Base-by-base conservation (phyloP, 2,797 vertebrate species). In the Pseudocheirus occidentalis region DNA sequence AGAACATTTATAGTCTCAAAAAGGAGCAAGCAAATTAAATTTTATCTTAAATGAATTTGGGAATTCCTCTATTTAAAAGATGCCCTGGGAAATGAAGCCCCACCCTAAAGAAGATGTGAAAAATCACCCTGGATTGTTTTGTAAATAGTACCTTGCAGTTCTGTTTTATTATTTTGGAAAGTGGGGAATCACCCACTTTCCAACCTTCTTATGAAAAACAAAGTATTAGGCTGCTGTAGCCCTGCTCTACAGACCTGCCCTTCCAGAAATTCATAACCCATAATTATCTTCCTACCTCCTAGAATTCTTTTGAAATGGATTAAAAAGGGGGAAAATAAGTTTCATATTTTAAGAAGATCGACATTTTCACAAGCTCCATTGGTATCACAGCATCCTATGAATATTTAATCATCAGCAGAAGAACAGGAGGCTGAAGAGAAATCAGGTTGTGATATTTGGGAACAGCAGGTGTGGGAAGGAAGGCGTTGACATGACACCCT, bases 401-500 rank as follows among this genome's bases (percentile, higher is more conserved):
- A 98, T 98, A 98, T 98, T 98, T 97, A 97, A 98, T 98, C 95
- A 91, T 92, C 95, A 81, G 94, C 97, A 97, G 96, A 94, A 95
- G 97, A 97, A 98, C 98, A 98, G 98, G 97, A 98, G 97, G 97
- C 66, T 97, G 97, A 95, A 97, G 96, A 81, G 96, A 98, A 98
- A 97, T 98, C 96, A 98, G 97, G 97, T 97, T 97, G 98, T 98
- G 97, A 97, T 98, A 98, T 98, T 98, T 98, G 97, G 96, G 87
- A 98, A 97, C 97, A 98, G 97, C 98, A 98, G 98, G 98, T 98
- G 97, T 98, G 96, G 97, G 97, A 97, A 97, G 96, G 97, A 97
- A 96, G 96, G 97, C 98, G 97, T 97, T 97, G 96, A 98, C 97
- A 97, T 97, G 96, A 98, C 97, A 97, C 95, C 93, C 97, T 97